Percentiles rank a stretch among this genome's conserved stretches.
These are phyloP conservation scores for Podarcis cretensis DNA, from an alignment of 2,113 vertebrate species.

Conservation along the genomic window DNA sequence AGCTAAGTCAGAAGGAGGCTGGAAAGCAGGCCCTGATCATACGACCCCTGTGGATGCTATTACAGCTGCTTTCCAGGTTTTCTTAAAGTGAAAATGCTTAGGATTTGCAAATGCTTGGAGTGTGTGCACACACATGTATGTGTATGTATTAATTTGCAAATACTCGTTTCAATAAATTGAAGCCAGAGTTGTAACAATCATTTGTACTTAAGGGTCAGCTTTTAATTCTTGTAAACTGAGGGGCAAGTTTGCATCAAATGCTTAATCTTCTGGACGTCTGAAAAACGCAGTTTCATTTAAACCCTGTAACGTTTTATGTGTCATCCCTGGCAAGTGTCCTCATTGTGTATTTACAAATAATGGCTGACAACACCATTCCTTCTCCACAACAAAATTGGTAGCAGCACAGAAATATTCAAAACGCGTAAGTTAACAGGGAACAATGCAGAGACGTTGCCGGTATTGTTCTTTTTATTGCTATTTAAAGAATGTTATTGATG, in stretches of 20 bases:
- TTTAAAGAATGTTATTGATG: background rate
- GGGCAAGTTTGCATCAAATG: background rate
- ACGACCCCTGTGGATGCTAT: too few species aligned
- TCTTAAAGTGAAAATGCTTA: background rate
- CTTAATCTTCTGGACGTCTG: background rate
- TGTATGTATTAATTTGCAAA: background rate
- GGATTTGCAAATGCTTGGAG: background rate
- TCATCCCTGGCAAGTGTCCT: background rate
- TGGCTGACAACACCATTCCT: background rate
- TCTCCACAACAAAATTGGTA: background rate
- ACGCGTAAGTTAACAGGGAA: background rate
- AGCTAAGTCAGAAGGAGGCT: background rate
- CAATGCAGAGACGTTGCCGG: background rate
- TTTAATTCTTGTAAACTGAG: background rate
- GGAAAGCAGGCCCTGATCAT: background rate
- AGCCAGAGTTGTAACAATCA: background rate
- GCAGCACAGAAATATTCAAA: background rate
- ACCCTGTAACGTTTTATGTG: background rate
- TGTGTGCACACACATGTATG: too few species aligned
- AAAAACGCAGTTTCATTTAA: background rate
- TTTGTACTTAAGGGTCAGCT: background rate
- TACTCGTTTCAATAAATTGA: background rate
- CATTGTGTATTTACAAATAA: background rate
- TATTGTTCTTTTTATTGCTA: background rate
- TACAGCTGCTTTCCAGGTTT: background rate